A percentile compares a stretch with the other conserved stretches of the same genome.
These are phyloP conservation scores for Zoanthus sociatus DNA, from an alignment of 92 coral and sea anemone species.

Conservation along the genomic window DNA sequence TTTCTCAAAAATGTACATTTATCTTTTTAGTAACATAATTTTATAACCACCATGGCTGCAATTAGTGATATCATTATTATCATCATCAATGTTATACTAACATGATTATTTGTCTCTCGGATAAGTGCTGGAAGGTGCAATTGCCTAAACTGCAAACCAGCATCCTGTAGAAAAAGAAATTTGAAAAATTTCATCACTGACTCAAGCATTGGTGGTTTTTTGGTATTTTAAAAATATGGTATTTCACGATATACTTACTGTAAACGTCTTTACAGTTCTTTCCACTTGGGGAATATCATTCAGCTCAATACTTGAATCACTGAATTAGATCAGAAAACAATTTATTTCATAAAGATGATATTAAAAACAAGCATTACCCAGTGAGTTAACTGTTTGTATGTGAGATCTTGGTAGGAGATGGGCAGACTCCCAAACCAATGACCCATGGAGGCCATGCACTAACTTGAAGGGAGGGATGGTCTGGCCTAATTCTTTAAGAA, in stretches of 20 bases:
- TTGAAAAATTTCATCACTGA: constrained; percentile 5
- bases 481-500: constrained; percentile 3
- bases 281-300: not conserved
- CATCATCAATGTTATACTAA: constrained; percentile 5
- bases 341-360: not conserved
- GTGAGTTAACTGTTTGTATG: not conserved
- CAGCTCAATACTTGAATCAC: constrained; percentile 14
- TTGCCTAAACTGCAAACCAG: not conserved
- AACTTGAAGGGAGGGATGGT: constrained; percentile 4
- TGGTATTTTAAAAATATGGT: not conserved
- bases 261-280: not conserved
- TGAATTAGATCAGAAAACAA: not conserved
- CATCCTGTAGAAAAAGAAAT: not conserved
- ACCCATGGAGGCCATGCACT: not conserved
- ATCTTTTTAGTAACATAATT: not conserved
- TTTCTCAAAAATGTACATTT: not conserved
- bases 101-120: constrained; percentile 3
- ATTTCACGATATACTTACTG: not conserved
- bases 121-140: constrained; percentile 7
- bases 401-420: constrained; percentile 8
- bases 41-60: constrained; percentile 8
- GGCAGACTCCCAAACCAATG: not conserved
- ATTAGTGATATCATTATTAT: constrained; percentile 1
- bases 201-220: constrained; percentile 1
- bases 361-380: not conserved